Evolutionary conservation across 2,888 invertebrate species (phyloP), one percentile per base, ranked within the genome.

Genomic region (Thereva nobilitata): DNA sequence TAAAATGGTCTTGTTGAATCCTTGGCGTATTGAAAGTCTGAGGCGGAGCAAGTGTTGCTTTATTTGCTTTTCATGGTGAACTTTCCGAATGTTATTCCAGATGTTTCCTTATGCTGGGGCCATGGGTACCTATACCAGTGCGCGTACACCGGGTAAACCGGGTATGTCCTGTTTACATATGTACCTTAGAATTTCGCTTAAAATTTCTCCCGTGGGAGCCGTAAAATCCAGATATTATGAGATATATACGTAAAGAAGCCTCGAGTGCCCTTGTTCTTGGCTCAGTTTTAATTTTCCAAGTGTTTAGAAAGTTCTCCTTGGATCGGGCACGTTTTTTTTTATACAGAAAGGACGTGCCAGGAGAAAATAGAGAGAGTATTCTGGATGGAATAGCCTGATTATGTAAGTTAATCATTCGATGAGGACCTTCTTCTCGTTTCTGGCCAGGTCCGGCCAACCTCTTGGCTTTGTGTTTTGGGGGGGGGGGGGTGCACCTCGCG

Each of bases 191-290:
- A 64, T 54, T 64, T 64, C 54, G 45, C 38, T 54, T 54, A 45
- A 53, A 64, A 64, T 54, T 64, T 64, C 23, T 35, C 64, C 45
- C 54, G 34, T 38, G 64, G 54, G 64, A 45, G 37, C 45, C 45
- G 53, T 54, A 64, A 64, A 64, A 64, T 64, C 64, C 64, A 45
- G 54, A 64, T 64, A 64, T 64, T 64, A 64, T 64, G 64, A 64
- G 52, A 64, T 53, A 53, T 59, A 37, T 59, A 45, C 47, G 47
- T 45, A 47, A 23, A 23, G 23, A 23, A 23, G 57, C 38, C n/a
- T 7, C 6, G 41, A 35, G 23, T 47, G 47, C 47, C 59, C 23
- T 47, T 37, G 38, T 47, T 59, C 47, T 45, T 45, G 47, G 38
- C 12, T 47, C 47, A 38, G 47, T 59, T 59, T 59, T 59, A 59